Conservation (phyloP, 2,797 vertebrate species). For the Alectoris magna region DNA sequence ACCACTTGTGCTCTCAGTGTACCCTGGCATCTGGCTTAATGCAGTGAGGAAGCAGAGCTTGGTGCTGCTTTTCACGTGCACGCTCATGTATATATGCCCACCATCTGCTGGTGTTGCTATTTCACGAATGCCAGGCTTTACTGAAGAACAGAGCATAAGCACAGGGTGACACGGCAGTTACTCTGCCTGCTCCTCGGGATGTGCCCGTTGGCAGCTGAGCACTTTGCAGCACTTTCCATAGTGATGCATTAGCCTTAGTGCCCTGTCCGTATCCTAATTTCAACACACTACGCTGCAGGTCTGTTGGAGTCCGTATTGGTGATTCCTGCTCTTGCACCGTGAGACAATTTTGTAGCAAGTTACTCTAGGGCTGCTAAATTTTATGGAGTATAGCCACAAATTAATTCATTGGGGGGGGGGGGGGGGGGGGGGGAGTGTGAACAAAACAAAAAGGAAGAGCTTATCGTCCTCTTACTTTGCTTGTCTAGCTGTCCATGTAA, state of each 20-base stretch:
- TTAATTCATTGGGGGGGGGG: background rate
- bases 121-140: background rate
- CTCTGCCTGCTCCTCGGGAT: background rate
- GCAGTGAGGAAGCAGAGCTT: background rate
- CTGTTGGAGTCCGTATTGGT: background rate
- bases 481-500: background rate
- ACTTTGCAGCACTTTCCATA: background rate
- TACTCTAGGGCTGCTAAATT: conserved; percentile 10
- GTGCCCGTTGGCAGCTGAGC: background rate
- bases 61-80: background rate
- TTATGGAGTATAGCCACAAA: background rate
- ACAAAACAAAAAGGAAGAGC: background rate
- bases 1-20: background rate
- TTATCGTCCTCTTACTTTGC: background rate
- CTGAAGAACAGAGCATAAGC: accelerated
- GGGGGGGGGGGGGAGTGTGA: background rate
- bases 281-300: background rate
- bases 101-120: background rate
- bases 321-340: background rate
- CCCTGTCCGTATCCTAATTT: background rate
- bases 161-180: accelerated
- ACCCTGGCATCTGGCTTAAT: accelerated
- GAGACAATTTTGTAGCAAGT: conserved; percentile 14
- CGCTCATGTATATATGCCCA: accelerated
- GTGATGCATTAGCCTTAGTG: background rate